Conservation (phyloP, 2,888 invertebrate genomes). For the Thecocarcelia acutangulata region DNA sequence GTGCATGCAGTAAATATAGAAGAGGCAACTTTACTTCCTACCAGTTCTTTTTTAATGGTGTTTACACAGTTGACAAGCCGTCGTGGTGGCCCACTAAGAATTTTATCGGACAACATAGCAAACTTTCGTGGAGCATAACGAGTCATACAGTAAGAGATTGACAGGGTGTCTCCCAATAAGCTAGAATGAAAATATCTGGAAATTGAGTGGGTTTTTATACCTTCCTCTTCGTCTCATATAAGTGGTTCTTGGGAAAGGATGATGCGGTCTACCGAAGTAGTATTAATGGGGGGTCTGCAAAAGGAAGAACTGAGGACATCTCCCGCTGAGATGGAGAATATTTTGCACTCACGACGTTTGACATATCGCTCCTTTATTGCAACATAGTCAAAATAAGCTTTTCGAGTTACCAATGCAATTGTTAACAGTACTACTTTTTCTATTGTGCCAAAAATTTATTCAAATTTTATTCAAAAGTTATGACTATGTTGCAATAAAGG, state of each 20-base stretch:
- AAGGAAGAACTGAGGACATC: too few relatives aligned
- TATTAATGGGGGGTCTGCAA: constrained; percentile 37
- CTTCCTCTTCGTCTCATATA: constrained; percentile 64
- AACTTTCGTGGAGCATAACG: constrained; percentile 62
- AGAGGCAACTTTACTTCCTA: constrained; percentile 23
- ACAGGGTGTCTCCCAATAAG: constrained; percentile 23
- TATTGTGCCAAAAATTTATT: too few relatives aligned
- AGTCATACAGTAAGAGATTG: constrained; percentile 15
- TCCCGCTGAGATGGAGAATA: too few relatives aligned
- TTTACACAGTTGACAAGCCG: constrained; percentile 57
- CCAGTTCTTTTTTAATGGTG: too few relatives aligned
- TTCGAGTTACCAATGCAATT: too few relatives aligned
- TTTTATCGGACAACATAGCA: constrained; percentile 61
- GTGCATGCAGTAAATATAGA: constrained; percentile 54
- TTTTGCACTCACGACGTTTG: constrained; percentile 39
- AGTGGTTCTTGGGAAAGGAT: constrained; percentile 66
- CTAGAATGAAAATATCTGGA: constrained; percentile 47
- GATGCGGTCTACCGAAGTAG: constrained; percentile 63
- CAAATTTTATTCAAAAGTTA: too few relatives aligned
- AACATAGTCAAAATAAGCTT: too few relatives aligned
- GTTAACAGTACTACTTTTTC: too few relatives aligned
- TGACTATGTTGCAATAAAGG: too few relatives aligned
- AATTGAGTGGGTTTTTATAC: constrained; percentile 42
- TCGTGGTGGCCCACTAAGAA: constrained; percentile 41
- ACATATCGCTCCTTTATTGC: constrained; percentile 62